Evolutionary conservation across 2,113 vertebrate genomes (phyloP).

Genomic region (Etia nguti): DNA sequence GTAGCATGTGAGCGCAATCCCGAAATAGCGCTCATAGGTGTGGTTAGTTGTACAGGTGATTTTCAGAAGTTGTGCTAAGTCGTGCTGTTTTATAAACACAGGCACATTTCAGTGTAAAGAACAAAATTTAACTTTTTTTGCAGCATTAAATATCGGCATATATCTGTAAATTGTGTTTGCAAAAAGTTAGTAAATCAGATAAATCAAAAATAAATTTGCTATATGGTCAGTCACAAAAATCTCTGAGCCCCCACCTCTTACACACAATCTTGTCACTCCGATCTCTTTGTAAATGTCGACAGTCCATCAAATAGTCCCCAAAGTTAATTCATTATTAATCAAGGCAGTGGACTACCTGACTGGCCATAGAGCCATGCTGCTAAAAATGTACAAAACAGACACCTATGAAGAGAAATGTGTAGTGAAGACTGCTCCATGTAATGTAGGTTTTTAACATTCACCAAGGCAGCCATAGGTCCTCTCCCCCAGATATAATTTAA

Average conservation of each 20-base stretch:
- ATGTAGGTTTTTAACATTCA: constrained; percentile 26
- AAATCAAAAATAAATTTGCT: background rate
- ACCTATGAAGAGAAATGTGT: background rate
- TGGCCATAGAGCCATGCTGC: background rate
- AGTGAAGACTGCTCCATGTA: background rate
- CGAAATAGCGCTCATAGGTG: background rate
- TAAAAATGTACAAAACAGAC: background rate
- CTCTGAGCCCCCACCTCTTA: background rate
- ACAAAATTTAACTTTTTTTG: background rate
- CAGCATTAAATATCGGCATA: background rate
- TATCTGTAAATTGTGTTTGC: background rate
- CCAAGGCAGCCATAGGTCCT: background rate
- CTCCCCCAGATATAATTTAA: constrained; percentile 52
- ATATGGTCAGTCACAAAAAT: background rate
- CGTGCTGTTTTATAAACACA: background rate
- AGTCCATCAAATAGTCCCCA: background rate
- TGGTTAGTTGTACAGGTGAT: background rate
- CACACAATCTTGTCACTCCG: background rate
- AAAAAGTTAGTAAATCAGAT: background rate
- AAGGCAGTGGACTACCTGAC: background rate
- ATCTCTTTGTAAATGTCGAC: accelerated
- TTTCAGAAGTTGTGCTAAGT: accelerated
- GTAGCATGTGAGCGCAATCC: background rate
- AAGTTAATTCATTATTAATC: background rate
- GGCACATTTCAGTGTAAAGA: background rate